phyloP scores from a whole-genome alignment of 2,113 vertebrate species.

The Cranoglanis bouderius region DNA sequence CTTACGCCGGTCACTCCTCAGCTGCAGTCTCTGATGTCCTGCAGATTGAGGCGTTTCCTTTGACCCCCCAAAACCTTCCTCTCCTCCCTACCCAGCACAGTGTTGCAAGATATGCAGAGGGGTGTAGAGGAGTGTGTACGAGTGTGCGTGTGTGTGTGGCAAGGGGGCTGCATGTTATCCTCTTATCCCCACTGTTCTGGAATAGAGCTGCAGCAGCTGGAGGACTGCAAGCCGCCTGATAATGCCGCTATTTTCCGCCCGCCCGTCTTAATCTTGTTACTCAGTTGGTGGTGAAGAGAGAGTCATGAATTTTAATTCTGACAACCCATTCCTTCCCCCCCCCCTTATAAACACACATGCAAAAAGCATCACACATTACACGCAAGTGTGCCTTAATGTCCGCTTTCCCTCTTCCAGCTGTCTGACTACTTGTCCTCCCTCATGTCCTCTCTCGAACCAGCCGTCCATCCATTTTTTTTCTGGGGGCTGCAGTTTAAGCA shows the following conservation, averaged over 20 bases:
- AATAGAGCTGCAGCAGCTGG: slow-evolving; percentile 98
- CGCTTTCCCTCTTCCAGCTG: slow-evolving; percentile 69
- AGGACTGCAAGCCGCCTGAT: slow-evolving; percentile 99
- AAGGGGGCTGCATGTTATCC: slow-evolving; percentile 95
- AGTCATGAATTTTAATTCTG: slow-evolving; percentile 99
- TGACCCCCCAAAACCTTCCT: slow-evolving; percentile 34
- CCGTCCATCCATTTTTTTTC: slow-evolving; percentile 62
- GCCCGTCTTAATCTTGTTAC: slow-evolving; percentile 99
- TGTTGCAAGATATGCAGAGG: slow-evolving; percentile 39
- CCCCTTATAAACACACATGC: slow-evolving; percentile 51
- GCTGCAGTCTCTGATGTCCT: slow-evolving; percentile 49
- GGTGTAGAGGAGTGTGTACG: slow-evolving; percentile 24
- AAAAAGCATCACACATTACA: slow-evolving; percentile 56
- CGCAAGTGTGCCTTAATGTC: slow-evolving; percentile 66
- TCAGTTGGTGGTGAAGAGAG: slow-evolving; percentile 99
- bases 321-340: slow-evolving; percentile 62
- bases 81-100: neutral
- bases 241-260: slow-evolving; percentile 98
- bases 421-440: slow-evolving; percentile 65
- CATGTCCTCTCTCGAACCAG: slow-evolving; percentile 62
- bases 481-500: slow-evolving; percentile 67
- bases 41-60: slow-evolving; percentile 46
- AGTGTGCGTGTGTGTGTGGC: slow-evolving; percentile 60
- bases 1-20: slow-evolving; percentile 23
- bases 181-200: slow-evolving; percentile 99